Evolutionary conservation across 2,797 vertebrate genomes (phyloP), one percentile per base, ranked within the genome.

Genomic region (Siniperca obscura): DNA sequence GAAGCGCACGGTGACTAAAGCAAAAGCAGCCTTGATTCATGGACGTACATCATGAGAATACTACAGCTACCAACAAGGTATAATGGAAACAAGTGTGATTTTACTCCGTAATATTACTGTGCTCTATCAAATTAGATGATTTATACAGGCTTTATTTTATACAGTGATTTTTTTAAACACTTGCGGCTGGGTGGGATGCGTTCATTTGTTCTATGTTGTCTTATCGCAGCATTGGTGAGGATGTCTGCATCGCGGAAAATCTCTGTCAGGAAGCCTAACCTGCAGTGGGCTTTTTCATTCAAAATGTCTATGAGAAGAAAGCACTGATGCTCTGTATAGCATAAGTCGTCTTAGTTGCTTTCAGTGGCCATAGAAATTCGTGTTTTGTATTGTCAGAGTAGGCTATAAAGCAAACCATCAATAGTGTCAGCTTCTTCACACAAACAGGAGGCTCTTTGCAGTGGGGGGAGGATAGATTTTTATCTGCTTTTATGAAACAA

Each of bases 21-120:
- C 68, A 68, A 77, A 30, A 70, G 3, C 81, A 81, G 84, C 65
- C 68, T 76, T 38, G 83, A 79, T 88, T 67, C 87, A 61, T 76
- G 90, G 86, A 90, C 76, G 68, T 3, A 27, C 61, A 90, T 83
- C 89, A 92, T 89, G 89, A 88, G 61, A 69, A 78, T 44, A 81
- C 81, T 78, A 66, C 90, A 87, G 81, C 89, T 74, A 80, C 85
- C 62, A 83, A 82, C 77, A 89, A 92, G 92, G 92, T 93, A 93
- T 3, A 55, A 48, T 22, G 30, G 38, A 30, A 44, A 82, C 13
- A 69, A 78, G 60, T 61, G 40, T n/a, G 22, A 3, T 12, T 48
- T 27, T 10, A 5, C 57, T 42, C 22, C 4, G 1, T 52, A 2
- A n/a, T 44, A 25, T 44, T 7, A 60, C 5, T 17, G 21, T 19